Base-by-base conservation (phyloP, 2,797 vertebrate species). In the Serranus cabrilla region DNA sequence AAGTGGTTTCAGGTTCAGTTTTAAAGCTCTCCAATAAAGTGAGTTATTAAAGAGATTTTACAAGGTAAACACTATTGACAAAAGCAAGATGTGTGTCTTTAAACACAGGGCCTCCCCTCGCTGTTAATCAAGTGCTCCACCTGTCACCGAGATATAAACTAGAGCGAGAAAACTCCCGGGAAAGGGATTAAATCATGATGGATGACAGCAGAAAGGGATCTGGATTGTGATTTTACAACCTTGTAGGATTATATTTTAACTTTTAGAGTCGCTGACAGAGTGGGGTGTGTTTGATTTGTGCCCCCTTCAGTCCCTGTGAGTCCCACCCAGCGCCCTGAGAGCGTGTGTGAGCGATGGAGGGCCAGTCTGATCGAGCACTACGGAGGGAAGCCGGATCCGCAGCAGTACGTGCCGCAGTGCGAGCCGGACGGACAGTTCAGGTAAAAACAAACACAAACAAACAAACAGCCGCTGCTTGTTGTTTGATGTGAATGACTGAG, bases 291-390 rank as follows among this genome's bases (percentile, higher is more conserved):
- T 68, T 70, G 58, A 34, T 34, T 34, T 34, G 34, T 34, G 34
- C 8, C 5, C 6, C 34, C 34, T 34, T 8, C 34, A 34, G 34
- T 34, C 34, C 34, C 34, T 34, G 34, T 9, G 34, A 7, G 4
- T 34, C 34, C 94, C 0, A 92, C 91, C 4, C 86, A 87, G 63
- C 93, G 61, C 0, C 87, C 93, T 0, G 92, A 95, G 83, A 94
- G 93, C 0, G 93, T 95, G 78, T 96, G 95, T 23, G 93, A 96
- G 79, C 93, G 95, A 16, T 96, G 95, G 95, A 91, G 89, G 61
- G 68, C 87, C 76, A 96, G 93, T 78, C 80, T 96, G 76, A 81
- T 95, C 2, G 92, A 95, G 71, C 94, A 94, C 62, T 95, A 96
- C 0, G 91, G 92, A 0, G 93, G 94, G 0, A 91, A 82, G 21